Percentiles rank a stretch among this genome's conserved stretches.
These are phyloP conservation scores for Asbolus verrucosus DNA, from an alignment of 1,140 invertebrate species.

Conservation along the genomic window DNA sequence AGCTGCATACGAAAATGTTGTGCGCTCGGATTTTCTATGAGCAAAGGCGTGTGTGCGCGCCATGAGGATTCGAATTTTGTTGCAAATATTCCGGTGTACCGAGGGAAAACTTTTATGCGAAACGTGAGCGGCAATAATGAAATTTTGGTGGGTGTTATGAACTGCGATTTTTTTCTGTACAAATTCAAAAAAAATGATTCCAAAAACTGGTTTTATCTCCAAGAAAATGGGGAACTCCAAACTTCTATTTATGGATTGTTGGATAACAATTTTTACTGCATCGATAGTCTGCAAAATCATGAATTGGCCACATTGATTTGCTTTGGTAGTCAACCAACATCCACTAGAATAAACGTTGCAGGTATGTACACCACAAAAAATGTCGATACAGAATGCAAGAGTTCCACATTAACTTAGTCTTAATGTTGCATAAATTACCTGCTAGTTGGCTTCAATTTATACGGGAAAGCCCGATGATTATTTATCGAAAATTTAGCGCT, in stretches of 20 bases:
- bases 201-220: slow-evolving; percentile 33
- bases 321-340: slow-evolving; percentile 16
- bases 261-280: slow-evolving; percentile 35
- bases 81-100: slow-evolving; percentile 27
- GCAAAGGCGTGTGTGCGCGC: slow-evolving; percentile 15
- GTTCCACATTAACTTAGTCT: too few relatives aligned
- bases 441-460: too few relatives aligned
- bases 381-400: too few relatives aligned
- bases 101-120: neutral
- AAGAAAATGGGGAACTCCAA: slow-evolving; percentile 16
- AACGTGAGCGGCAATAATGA: slow-evolving; percentile 8
- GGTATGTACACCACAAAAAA: slow-evolving; percentile 30
- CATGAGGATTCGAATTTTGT: slow-evolving; percentile 9
- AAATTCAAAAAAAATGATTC: too few relatives aligned
- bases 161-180: slow-evolving; percentile 42
- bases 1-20: slow-evolving; percentile 44
- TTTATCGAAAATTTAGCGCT: too few relatives aligned
- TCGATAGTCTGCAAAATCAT: slow-evolving; percentile 33
- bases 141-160: slow-evolving; percentile 39
- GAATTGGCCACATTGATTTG: slow-evolving; percentile 38
- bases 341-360: slow-evolving; percentile 31
- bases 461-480: too few relatives aligned
- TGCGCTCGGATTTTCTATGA: slow-evolving; percentile 37
- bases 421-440: too few relatives aligned
- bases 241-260: slow-evolving; percentile 1